phyloP scores from a whole-genome alignment of 37 sponge, comb jelly and placozoan species.

The Chondrosia reniformis region DNA sequence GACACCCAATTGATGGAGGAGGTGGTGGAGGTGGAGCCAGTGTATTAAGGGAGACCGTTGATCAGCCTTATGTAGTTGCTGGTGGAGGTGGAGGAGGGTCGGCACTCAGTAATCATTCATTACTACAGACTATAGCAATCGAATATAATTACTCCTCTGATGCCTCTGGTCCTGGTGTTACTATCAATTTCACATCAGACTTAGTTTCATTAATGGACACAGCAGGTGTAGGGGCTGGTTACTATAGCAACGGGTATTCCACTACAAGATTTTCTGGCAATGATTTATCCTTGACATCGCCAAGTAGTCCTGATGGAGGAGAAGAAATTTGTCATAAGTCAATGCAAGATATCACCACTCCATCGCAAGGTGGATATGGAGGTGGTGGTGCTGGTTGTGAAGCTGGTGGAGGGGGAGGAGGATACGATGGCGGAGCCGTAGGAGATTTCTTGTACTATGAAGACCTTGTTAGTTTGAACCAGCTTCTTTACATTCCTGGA shows the following conservation, averaged over 20 bases:
- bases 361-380: slow-evolving; percentile 29
- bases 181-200: neutral
- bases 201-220: neutral
- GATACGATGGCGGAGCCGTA: slow-evolving; percentile 23
- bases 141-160: neutral
- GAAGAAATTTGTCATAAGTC: neutral
- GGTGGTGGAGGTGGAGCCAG: slow-evolving; percentile 25
- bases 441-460: no score
- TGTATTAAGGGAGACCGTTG: neutral
- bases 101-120: neutral
- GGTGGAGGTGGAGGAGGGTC: slow-evolving; percentile 17
- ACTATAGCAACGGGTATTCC: neutral
- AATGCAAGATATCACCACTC: no score
- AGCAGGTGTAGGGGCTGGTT: slow-evolving; percentile 7
- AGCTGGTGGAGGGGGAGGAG: slow-evolving; percentile 41
- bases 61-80: neutral
- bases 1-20: slow-evolving; percentile 24
- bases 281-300: neutral
- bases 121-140: neutral
- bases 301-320: neutral
- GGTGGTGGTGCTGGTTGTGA: slow-evolving; percentile 43
- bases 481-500: slow-evolving; percentile 9
- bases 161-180: neutral
- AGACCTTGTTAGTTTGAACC: no score
- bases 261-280: no score